A percentile compares a stretch with the other conserved stretches of the same genome.
Conservation (phyloP, 2,113 vertebrate species). For the Hippocampus comes region DNA sequence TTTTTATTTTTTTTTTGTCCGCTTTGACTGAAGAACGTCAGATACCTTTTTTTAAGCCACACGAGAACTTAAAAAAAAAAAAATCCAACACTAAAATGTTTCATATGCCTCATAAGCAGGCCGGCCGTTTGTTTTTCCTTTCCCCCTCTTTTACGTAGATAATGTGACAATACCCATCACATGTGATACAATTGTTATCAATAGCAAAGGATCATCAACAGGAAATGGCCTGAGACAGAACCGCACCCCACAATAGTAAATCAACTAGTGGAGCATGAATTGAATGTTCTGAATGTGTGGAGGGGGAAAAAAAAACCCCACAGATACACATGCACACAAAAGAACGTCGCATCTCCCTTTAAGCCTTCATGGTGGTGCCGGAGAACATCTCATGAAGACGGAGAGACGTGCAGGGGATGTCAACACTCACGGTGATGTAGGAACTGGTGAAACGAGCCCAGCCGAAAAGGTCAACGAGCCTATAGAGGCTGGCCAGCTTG, state of each 20-base stretch:
- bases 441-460: conserved; percentile 88
- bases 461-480: conserved; percentile 86
- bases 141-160: too few species aligned
- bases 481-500: conserved; percentile 88
- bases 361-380: conserved; percentile 7
- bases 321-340: conserved; percentile 9
- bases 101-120: too few species aligned
- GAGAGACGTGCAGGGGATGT: conserved; percentile 33
- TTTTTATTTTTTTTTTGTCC: background rate
- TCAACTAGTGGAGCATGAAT: too few species aligned
- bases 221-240: too few species aligned
- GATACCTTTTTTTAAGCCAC: background rate
- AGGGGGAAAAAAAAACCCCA: background rate
- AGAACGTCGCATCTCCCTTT: conserved; percentile 27
- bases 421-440: conserved; percentile 86
- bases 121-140: too few species aligned
- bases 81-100: too few species aligned
- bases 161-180: too few species aligned
- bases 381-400: conserved; percentile 20
- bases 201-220: too few species aligned
- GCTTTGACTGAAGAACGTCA: background rate
- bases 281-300: too few species aligned
- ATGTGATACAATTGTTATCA: too few species aligned
- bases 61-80: too few species aligned
- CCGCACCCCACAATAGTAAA: too few species aligned